Conservation (phyloP, 2,888 invertebrate species). For the Lathronympha strigana region DNA sequence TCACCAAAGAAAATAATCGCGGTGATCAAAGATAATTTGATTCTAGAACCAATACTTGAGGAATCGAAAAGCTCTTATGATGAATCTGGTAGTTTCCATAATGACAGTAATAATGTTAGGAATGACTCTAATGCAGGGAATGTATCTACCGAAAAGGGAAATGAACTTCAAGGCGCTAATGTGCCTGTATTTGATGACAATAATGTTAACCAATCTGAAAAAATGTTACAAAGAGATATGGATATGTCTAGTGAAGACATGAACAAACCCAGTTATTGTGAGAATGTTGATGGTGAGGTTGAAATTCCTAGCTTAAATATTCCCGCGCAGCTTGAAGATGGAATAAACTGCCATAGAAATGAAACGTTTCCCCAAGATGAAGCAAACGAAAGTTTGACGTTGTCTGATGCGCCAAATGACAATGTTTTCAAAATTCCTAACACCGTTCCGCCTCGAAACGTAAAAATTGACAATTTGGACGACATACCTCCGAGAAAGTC, state of each 20-base stretch:
- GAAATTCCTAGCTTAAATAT: not conserved
- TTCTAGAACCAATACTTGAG: conserved; percentile 76
- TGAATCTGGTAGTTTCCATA: conserved; percentile 60
- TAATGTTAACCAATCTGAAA: not conserved
- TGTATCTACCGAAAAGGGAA: not conserved
- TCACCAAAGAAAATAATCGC: conserved; percentile 61
- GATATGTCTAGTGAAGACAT: not conserved
- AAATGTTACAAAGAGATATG: not conserved
- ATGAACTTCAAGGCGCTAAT: not conserved
- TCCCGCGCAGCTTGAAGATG: not conserved
- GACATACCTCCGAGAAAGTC: conserved; percentile 46
- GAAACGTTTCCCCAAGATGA: not conserved
- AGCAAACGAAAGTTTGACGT: not conserved
- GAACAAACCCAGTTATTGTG: not conserved
- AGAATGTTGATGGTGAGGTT: not conserved
- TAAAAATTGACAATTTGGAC: not conserved
- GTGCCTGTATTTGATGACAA: not conserved
- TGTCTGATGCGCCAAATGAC: conserved; percentile 10
- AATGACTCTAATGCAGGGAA: conserved; percentile 6
- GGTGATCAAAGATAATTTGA: conserved; percentile 47
- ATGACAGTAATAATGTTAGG: conserved; percentile 47
- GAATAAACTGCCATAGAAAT: not conserved
- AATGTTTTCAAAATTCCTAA: conserved; percentile 45
- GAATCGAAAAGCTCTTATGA: conserved; percentile 77
- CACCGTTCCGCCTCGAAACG: conserved; percentile 18